A percentile compares a stretch with the other conserved stretches of the same genome.
Conservation (phyloP, 1,140 invertebrate species). For the Asbolus verrucosus region DNA sequence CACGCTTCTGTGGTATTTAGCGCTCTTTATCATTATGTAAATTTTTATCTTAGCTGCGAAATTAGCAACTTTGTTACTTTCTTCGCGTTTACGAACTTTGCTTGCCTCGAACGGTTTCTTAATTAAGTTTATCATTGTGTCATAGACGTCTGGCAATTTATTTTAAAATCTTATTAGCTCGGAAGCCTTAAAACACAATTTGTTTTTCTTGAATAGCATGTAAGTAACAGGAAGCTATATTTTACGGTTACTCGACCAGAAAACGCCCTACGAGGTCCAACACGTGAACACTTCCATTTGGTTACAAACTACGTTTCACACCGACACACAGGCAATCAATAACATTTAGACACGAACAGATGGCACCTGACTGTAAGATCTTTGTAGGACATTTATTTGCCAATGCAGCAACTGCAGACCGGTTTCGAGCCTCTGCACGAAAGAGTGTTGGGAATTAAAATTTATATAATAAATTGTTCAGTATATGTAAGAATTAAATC, state of each 20-base stretch:
- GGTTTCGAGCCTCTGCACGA: too few species aligned
- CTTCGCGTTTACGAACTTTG: slow-evolving; percentile 33
- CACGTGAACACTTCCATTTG: slow-evolving; percentile 39
- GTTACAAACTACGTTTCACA: slow-evolving; percentile 25
- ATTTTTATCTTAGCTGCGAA: slow-evolving; percentile 51
- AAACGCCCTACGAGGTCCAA: slow-evolving; percentile 37
- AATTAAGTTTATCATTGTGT: slow-evolving; percentile 53
- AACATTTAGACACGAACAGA: too few species aligned
- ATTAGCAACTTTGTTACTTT: slow-evolving; percentile 51
- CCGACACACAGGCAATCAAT: neutral
- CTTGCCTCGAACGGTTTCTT: slow-evolving; percentile 42
- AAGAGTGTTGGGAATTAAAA: too few species aligned
- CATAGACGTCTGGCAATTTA: slow-evolving; percentile 46
- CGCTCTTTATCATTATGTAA: slow-evolving; percentile 51
- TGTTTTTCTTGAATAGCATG: slow-evolving; percentile 33
- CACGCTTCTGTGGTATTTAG: slow-evolving; percentile 48
- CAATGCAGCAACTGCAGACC: too few species aligned
- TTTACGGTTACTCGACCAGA: slow-evolving; percentile 38
- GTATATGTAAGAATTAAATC: too few species aligned
- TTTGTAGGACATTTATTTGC: too few species aligned
- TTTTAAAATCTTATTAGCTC: slow-evolving; percentile 45
- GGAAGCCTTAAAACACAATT: slow-evolving; percentile 42
- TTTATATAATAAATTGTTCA: too few species aligned
- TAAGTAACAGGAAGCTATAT: slow-evolving; percentile 39
- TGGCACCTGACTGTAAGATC: too few species aligned